phyloP scores from a whole-genome alignment of 2,888 invertebrate genomes.

The Auanema sp. region DNA sequence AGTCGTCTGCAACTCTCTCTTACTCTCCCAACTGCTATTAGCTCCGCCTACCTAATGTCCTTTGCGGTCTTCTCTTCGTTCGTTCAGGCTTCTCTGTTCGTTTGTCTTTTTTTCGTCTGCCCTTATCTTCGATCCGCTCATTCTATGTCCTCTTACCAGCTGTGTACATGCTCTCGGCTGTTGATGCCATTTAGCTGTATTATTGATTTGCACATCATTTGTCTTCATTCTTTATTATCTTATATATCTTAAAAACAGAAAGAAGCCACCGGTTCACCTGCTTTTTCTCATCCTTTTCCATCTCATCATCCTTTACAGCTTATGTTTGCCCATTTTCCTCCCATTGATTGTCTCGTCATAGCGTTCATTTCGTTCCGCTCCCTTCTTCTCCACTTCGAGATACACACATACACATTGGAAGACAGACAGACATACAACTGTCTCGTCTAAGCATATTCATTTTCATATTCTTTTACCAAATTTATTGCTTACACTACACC shows the following conservation, averaged over 20 bases:
- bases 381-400: conserved; percentile 5
- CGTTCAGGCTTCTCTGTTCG: conserved; percentile 14
- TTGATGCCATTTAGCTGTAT: no score
- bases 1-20: background rate
- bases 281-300: background rate
- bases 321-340: background rate
- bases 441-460: no score
- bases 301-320: background rate
- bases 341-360: conserved; percentile 1
- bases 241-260: background rate
- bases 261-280: background rate
- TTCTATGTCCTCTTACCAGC: conserved; percentile 1
- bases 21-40: conserved; percentile 3
- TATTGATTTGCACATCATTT: background rate
- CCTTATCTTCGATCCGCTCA: conserved; percentile 2
- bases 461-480: no score
- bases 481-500: no score
- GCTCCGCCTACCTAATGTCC: background rate
- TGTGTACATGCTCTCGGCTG: no score
- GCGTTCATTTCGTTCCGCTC: conserved; percentile 6
- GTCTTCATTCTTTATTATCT: background rate
- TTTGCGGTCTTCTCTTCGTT: conserved; percentile 3
- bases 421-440: no score
- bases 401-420: background rate
- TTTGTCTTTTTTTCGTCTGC: conserved; percentile 6